phyloP scores from a whole-genome alignment of 2,113 vertebrate species.

The Spea bombifrons region DNA sequence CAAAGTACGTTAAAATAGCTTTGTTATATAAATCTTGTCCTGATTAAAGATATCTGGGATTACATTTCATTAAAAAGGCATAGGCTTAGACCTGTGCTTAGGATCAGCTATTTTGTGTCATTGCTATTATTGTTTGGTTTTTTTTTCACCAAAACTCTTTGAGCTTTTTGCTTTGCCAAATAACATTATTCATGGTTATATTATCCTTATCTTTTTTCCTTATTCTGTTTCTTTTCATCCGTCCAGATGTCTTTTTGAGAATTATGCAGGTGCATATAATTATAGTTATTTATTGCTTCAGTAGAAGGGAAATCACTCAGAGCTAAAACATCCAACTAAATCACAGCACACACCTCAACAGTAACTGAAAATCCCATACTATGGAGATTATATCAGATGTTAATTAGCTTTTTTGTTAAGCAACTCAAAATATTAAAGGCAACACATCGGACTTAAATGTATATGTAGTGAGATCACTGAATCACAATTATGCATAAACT shows the following conservation, averaged over 20 bases:
- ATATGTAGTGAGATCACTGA: neutral
- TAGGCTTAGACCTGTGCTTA: too few relatives aligned
- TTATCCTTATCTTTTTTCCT: neutral
- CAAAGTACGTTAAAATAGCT: too few relatives aligned
- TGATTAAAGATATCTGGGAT: too few relatives aligned
- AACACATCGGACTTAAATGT: neutral
- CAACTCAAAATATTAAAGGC: neutral
- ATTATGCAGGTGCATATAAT: conserved; percentile 27
- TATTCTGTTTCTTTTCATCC: conserved; percentile 10
- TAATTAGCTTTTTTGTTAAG: neutral
- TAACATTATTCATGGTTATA: neutral
- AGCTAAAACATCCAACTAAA: neutral
- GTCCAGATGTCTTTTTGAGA: conserved; percentile 15
- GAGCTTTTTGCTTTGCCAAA: neutral
- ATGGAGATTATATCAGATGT: neutral
- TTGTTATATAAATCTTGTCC: too few relatives aligned
- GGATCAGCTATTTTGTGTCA: too few relatives aligned
- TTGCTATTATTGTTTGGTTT: neutral
- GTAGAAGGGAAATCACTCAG: neutral
- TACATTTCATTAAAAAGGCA: too few relatives aligned
- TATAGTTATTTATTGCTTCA: conserved; percentile 13
- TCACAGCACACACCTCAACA: neutral
- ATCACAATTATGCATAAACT: too few relatives aligned
- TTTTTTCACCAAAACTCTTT: neutral
- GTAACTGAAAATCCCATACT: neutral